phyloP scores from a whole-genome alignment of 2,113 vertebrate species.

The Hippopotamus amphibius region DNA sequence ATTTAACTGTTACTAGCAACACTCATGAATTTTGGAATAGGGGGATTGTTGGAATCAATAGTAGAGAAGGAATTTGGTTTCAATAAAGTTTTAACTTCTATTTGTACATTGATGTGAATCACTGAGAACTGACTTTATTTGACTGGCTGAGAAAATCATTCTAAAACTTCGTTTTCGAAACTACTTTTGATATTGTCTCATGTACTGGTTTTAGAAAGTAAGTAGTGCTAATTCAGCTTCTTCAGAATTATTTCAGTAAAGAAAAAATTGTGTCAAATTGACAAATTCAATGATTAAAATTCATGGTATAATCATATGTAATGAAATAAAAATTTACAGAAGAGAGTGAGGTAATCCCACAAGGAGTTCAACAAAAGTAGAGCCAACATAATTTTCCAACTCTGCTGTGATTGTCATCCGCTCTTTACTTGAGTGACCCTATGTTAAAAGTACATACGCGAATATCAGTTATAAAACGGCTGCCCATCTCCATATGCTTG shows the following conservation, averaged over 20 bases:
- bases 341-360: background rate
- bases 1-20: background rate
- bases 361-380: background rate
- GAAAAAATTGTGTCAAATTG: constrained; percentile 65
- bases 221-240: background rate
- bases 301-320: constrained; percentile 15
- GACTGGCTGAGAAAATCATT: constrained; percentile 51
- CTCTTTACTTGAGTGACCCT: background rate
- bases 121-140: constrained; percentile 6
- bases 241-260: constrained; percentile 71
- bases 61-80: constrained; percentile 48
- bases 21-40: background rate
- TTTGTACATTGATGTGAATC: background rate
- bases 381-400: background rate
- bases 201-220: constrained; percentile 65
- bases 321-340: background rate
- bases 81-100: constrained; percentile 25
- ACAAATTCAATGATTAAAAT: constrained; percentile 68
- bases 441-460: background rate
- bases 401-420: background rate
- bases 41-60: background rate
- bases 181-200: constrained; percentile 34
- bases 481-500: background rate
- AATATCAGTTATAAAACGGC: background rate
- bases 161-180: constrained; percentile 48